Evolutionary conservation across 2,113 vertebrate species (phyloP).

Genomic region (Arizona elegans): DNA sequence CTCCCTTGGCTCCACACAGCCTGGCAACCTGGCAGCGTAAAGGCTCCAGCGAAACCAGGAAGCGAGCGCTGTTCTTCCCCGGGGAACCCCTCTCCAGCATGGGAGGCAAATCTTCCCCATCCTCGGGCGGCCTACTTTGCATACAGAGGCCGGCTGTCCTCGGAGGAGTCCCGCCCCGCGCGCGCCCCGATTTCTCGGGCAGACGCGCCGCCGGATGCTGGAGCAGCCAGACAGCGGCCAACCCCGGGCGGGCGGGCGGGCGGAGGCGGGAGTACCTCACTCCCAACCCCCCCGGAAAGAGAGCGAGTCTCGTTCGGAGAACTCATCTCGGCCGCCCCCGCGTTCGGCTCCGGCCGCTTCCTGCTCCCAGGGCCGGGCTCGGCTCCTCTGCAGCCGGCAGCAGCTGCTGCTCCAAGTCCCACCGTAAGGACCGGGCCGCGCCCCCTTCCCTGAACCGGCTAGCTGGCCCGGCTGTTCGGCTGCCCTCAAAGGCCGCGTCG

Average conservation of each 20-base stretch:
- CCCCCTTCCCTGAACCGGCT: neutral
- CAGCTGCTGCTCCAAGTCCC: neutral
- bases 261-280: neutral
- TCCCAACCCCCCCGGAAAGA: too few species aligned
- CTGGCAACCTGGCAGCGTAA: too few species aligned
- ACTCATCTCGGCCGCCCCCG: neutral
- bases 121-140: neutral
- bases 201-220: neutral
- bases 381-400: neutral
- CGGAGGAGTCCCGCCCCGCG: neutral
- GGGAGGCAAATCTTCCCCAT: neutral
- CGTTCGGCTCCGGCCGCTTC: neutral
- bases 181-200: neutral
- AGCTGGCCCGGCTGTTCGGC: too few species aligned
- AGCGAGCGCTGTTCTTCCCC: neutral
- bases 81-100: neutral
- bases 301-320: neutral
- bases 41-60: neutral
- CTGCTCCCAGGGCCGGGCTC: neutral
- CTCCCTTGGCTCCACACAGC: too few species aligned
- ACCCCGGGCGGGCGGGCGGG: neutral
- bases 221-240: neutral
- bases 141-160: neutral
- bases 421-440: neutral
- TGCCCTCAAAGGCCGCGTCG: neutral